A percentile compares a stretch with the other conserved stretches of the same genome.
phyloP scores from a whole-genome alignment of 2,113 vertebrate genomes.

The Pardalotus punctatus region DNA sequence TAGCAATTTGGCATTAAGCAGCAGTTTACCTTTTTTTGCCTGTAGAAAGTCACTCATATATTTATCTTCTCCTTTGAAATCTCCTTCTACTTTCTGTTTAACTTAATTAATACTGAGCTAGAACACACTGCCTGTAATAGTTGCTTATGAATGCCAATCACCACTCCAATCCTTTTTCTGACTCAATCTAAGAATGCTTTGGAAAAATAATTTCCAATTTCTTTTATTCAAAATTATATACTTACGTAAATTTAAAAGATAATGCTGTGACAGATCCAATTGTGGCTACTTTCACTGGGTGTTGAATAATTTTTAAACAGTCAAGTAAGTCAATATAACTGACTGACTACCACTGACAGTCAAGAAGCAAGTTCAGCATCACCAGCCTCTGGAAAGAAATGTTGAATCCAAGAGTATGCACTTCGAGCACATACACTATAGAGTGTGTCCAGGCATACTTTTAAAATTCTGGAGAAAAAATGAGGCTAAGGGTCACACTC shows the following conservation, averaged over 20 bases:
- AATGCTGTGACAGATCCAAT: neutral
- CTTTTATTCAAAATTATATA: neutral
- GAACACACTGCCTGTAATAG: neutral
- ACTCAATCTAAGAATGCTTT: neutral
- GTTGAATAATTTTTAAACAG: neutral
- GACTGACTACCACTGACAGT: neutral
- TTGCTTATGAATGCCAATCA: neutral
- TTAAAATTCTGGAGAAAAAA: neutral
- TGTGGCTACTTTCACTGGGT: neutral
- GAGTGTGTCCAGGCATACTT: neutral
- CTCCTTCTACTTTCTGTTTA: neutral
- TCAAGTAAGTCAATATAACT: rapidly evolving
- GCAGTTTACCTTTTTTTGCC: neutral
- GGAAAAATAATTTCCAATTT: neutral
- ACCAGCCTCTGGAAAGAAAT: neutral
- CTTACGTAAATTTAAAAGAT: neutral
- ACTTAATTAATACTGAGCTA: neutral
- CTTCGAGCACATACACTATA: rapidly evolving
- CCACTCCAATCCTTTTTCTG: neutral
- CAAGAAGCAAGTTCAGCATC: neutral
- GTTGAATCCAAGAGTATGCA: rapidly evolving
- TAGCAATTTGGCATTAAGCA: neutral
- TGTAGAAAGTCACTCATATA: neutral
- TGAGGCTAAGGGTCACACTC: neutral
- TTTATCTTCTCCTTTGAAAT: neutral